Evolutionary conservation across 2,888 invertebrate genomes (phyloP), one percentile per base, ranked within the genome.

Genomic region (Stramonita haemastoma): DNA sequence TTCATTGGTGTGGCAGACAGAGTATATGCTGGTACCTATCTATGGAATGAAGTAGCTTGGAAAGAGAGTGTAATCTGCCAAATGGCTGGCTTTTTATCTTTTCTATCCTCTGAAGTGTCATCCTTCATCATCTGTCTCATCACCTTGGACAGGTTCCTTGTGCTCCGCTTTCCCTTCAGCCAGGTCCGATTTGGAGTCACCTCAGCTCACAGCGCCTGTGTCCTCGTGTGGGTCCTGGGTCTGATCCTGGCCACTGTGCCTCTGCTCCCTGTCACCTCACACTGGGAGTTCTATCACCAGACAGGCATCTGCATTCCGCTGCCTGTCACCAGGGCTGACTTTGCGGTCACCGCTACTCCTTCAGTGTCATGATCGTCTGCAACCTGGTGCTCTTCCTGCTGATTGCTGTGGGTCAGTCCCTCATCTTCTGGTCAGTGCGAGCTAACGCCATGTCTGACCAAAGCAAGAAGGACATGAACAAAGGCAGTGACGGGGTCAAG

Each of bases 81-180:
- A 36, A 6, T 93, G 83, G 92, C 93, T 5, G 94, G 94, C 22
- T 89, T 91, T 57, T 66, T 93, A n/a, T 91, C 93, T 0, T 91
- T 92, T 8, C 26, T 93, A 34, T 97, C 97, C 89, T 97, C 97
- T 90, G 97, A 97, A 94, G 97, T 97, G 4, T 97, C 97, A 0
- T 97, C 97, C 2, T 94, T 97, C 90, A 96, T 97, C 87, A 95
- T 97, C 22, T 96, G 97, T 0, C 92, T 97, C 91, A 97, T 97
- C 89, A 97, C 97, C 0, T 96, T 97, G 96, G 97, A 97, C 94
- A 96, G 97, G 26, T 96, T 97, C 92, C 96, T 97, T 91, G 97
- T 97, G 0, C 97, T 97, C 73, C 97, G 97, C n/a, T 96, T 97
- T 91, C 97, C 97, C 26, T 95, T 97, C 87, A 96, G 91, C 34